These are phyloP conservation scores for Galbula dea DNA, from an alignment of 2,113 vertebrate species.

Conservation along the genomic window DNA sequence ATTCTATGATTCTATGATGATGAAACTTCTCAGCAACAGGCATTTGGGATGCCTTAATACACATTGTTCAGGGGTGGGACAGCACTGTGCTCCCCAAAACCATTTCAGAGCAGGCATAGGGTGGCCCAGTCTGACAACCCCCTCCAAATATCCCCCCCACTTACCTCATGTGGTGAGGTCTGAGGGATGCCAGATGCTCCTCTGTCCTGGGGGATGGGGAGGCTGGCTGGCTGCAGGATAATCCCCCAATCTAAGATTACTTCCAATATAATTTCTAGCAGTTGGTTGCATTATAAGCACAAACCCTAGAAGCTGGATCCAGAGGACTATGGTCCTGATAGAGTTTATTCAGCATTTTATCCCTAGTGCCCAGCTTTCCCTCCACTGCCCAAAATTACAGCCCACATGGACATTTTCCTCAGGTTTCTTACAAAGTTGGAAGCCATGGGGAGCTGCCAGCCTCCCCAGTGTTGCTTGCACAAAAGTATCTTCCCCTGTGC, in stretches of 20 bases:
- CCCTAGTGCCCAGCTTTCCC: background rate
- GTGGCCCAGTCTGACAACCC: background rate
- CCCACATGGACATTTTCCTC: background rate
- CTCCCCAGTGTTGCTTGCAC: background rate
- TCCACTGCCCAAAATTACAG: background rate
- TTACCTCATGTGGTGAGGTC: background rate
- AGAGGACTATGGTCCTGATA: background rate
- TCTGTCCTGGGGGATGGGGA: slow-evolving; percentile 14
- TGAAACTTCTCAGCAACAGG: background rate
- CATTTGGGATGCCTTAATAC: background rate
- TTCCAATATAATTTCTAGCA: slow-evolving; percentile 28
- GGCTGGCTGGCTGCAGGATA: slow-evolving; percentile 17
- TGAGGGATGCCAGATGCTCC: slow-evolving; percentile 36
- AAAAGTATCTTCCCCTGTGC: background rate
- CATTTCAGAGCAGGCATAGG: background rate
- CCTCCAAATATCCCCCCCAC: background rate
- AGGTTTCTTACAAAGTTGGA: background rate
- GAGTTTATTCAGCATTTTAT: background rate
- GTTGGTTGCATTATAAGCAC: background rate
- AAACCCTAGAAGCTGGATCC: background rate
- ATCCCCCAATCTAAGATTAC: slow-evolving; percentile 50
- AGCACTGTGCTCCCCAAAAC: background rate
- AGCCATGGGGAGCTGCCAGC: background rate
- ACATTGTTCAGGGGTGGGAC: background rate
- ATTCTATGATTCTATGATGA: no score